Evolutionary conservation across 2,888 invertebrate species (phyloP).

Genomic region (Elmis aenea): DNA sequence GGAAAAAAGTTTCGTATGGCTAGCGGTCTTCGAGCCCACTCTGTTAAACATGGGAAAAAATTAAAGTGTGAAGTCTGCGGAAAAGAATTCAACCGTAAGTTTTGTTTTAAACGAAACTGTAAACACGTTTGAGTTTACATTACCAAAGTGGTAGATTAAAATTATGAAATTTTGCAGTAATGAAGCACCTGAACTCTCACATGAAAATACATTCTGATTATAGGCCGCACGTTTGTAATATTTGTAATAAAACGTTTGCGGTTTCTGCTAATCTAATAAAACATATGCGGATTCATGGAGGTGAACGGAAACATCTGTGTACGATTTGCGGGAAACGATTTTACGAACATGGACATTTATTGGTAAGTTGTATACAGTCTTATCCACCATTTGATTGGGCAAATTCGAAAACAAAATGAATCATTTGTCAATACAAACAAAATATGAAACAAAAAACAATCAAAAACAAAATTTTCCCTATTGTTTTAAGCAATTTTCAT

Average conservation of each 20-base stretch:
- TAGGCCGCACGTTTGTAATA: conserved; percentile 35
- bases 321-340: conserved; percentile 39
- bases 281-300: conserved; percentile 38
- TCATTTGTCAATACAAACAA: too few species aligned
- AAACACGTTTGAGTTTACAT: too few species aligned
- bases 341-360: conserved; percentile 37
- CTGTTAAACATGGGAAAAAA: conserved; percentile 34
- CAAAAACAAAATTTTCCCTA: too few species aligned
- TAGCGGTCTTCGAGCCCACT: conserved; percentile 33
- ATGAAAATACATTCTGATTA: conserved; percentile 33
- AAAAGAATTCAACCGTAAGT: conserved; percentile 37
- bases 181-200: conserved; percentile 34
- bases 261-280: conserved; percentile 32
- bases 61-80: conserved; percentile 37
- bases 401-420: not conserved
- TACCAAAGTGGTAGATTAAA: conserved; percentile 1
- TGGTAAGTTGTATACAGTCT: conserved; percentile 26
- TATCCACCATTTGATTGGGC: too few species aligned
- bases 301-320: conserved; percentile 39
- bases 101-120: not conserved
- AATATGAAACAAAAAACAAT: too few species aligned
- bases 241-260: conserved; percentile 37
- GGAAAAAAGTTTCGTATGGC: conserved; percentile 32
- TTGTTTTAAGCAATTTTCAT: too few species aligned
- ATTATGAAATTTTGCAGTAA: conserved; percentile 24